Conservation (phyloP, 2,113 vertebrate genomes). For the Hippocampus barbouri region DNA sequence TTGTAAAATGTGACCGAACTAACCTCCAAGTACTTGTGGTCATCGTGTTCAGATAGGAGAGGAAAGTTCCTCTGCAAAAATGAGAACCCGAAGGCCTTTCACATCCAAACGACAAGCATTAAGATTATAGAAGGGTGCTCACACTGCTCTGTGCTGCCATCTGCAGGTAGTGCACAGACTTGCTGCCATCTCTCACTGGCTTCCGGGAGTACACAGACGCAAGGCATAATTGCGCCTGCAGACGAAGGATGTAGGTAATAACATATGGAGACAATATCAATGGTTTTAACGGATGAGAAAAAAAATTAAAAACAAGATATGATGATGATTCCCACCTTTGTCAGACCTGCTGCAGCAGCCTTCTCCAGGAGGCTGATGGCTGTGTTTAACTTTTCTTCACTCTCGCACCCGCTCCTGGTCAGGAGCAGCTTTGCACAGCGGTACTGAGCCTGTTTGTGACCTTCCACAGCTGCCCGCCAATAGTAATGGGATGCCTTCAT, state of each 20-base stretch:
- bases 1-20: no score
- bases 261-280: not conserved
- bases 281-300: no score
- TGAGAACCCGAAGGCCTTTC: no score
- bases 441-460: slow-evolving; percentile 85
- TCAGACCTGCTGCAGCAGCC: slow-evolving; percentile 78
- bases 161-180: slow-evolving; percentile 78
- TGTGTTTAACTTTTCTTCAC: slow-evolving; percentile 42
- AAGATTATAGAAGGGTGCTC: slow-evolving; percentile 50
- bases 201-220: slow-evolving; percentile 80
- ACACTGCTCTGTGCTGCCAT: slow-evolving; percentile 81
- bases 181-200: slow-evolving; percentile 62
- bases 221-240: slow-evolving; percentile 87
- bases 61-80: no score
- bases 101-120: not conserved
- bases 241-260: not conserved
- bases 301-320: not conserved
- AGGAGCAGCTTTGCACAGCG: slow-evolving; percentile 81
- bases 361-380: slow-evolving; percentile 75
- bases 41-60: no score
- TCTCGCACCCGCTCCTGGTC: slow-evolving; percentile 53
- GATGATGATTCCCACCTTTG: slow-evolving; percentile 73
- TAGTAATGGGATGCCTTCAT: slow-evolving; percentile 82
- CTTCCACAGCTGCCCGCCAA: slow-evolving; percentile 72
- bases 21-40: no score